Conservation (phyloP, 2,888 invertebrate species). For the Leucophora obtusa region DNA sequence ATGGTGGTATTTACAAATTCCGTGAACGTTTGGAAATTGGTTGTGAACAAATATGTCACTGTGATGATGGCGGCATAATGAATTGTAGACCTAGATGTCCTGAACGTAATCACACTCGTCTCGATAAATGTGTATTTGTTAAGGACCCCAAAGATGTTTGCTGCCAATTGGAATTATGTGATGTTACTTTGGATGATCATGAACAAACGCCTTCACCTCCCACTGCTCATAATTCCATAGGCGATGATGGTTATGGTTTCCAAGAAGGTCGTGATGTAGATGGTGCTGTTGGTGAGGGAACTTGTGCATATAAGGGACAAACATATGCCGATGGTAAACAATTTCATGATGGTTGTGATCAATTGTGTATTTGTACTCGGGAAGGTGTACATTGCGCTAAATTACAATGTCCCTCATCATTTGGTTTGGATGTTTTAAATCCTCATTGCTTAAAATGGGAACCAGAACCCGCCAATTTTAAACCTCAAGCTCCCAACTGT, state of each 20-base stretch:
- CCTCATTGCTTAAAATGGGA: conserved; percentile 93
- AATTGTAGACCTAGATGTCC: conserved; percentile 87
- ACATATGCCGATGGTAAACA: conserved; percentile 82
- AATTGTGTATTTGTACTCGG: conserved; percentile 87
- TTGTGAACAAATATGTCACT: conserved; percentile 89
- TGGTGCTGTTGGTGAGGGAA: conserved; percentile 43
- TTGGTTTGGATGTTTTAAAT: conserved; percentile 90
- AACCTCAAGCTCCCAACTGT: conserved; percentile 87
- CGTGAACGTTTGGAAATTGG: conserved; percentile 88
- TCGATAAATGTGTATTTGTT: conserved; percentile 89
- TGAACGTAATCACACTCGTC: conserved; percentile 80
- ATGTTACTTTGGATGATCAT: conserved; percentile 88
- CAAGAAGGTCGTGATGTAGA: conserved; percentile 74
- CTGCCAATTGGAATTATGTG: conserved; percentile 91
- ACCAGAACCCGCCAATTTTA: conserved; percentile 85
- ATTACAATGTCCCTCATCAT: conserved; percentile 90
- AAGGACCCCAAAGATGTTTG: conserved; percentile 90
- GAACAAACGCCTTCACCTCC: conserved; percentile 80
- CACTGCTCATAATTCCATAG: conserved; percentile 69
- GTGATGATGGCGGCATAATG: conserved; percentile 85
- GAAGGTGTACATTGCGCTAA: conserved; percentile 87
- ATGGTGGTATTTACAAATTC: conserved; percentile 84
- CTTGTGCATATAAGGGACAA: conserved; percentile 74
- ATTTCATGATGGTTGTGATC: conserved; percentile 90
- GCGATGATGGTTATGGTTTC: conserved; percentile 60